phyloP scores from a whole-genome alignment of 1,140 invertebrate genomes.

The Diploscapter pachys region DNA sequence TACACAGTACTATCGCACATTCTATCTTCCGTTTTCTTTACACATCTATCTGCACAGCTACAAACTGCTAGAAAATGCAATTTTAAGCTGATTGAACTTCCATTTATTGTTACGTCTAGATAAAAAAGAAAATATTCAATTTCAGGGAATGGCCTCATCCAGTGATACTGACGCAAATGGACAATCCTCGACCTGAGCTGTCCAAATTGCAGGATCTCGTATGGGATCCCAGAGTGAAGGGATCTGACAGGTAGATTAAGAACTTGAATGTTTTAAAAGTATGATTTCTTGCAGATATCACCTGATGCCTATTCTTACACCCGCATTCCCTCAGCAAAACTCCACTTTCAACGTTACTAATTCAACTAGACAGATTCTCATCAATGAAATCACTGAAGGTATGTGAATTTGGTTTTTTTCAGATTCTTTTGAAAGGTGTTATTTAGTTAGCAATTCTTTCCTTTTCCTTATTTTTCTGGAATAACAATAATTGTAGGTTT shows the following conservation, averaged over 20 bases:
- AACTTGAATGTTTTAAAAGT: neutral
- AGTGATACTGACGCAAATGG: constrained; percentile 85
- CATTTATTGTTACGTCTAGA: constrained; percentile 12
- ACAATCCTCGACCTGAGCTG: constrained; percentile 61
- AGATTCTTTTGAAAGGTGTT: neutral
- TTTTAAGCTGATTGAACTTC: neutral
- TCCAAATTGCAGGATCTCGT: constrained; percentile 61
- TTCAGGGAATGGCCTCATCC: constrained; percentile 88
- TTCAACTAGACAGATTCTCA: constrained; percentile 86
- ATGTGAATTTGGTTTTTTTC: neutral
- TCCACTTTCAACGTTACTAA: constrained; percentile 96
- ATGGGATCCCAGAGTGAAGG: constrained; percentile 74
- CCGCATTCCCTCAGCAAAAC: constrained; percentile 98
- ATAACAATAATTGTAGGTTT: too few relatives aligned
- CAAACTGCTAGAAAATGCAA: neutral
- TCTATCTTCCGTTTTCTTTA: neutral
- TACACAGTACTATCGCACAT: constrained; percentile 18
- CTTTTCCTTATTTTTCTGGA: too few relatives aligned
- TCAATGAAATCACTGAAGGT: constrained; percentile 78
- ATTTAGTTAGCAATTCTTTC: too few relatives aligned
- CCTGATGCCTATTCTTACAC: constrained; percentile 99
- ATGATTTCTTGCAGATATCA: constrained; percentile 63
- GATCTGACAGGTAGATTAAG: constrained; percentile 37
- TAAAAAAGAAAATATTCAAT: neutral
- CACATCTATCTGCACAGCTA: neutral